These are phyloP conservation scores for Schizotus pectinicornis DNA, from an alignment of 2,888 invertebrate species.

Conservation along the genomic window DNA sequence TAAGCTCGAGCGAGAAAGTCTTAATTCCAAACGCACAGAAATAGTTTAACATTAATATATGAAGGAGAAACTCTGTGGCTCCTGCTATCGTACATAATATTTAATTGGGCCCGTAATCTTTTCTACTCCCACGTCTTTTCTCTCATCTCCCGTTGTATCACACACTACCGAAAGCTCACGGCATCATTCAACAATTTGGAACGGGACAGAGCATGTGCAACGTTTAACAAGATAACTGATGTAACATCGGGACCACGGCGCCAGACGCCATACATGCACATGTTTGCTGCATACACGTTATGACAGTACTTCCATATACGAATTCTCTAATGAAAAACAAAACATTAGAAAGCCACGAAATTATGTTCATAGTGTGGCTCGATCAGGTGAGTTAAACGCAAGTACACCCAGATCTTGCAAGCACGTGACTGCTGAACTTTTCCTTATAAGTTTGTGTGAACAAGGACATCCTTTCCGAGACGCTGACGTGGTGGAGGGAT, in stretches of 20 bases:
- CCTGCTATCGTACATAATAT: constrained; percentile 38
- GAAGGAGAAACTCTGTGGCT: constrained; percentile 18
- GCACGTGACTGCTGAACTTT: not conserved
- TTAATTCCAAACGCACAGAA: too few relatives aligned
- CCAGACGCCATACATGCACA: constrained; percentile 36
- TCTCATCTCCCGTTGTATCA: too few relatives aligned
- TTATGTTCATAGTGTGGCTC: constrained; percentile 3
- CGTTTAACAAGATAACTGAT: constrained; percentile 26
- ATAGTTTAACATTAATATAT: constrained; percentile 8
- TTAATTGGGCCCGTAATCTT: constrained; percentile 42
- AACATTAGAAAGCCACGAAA: constrained; percentile 16
- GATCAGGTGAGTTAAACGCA: constrained; percentile 9
- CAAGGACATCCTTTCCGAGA: not conserved
- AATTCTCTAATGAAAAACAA: constrained; percentile 24
- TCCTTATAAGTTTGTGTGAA: constrained; percentile 1
- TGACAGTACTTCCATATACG: constrained; percentile 36
- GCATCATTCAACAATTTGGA: constrained; percentile 23
- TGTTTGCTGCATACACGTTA: constrained; percentile 29
- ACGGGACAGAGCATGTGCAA: constrained; percentile 26
- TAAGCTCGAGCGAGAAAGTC: too few relatives aligned
- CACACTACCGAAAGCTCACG: constrained; percentile 10
- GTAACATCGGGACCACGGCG: constrained; percentile 28
- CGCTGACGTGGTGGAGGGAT: too few relatives aligned
- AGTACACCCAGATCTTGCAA: constrained; percentile 6
- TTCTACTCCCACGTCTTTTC: constrained; percentile 39